Evolutionary conservation across 2,797 vertebrate species (phyloP).

Genomic region (Tarsius wallacei): DNA sequence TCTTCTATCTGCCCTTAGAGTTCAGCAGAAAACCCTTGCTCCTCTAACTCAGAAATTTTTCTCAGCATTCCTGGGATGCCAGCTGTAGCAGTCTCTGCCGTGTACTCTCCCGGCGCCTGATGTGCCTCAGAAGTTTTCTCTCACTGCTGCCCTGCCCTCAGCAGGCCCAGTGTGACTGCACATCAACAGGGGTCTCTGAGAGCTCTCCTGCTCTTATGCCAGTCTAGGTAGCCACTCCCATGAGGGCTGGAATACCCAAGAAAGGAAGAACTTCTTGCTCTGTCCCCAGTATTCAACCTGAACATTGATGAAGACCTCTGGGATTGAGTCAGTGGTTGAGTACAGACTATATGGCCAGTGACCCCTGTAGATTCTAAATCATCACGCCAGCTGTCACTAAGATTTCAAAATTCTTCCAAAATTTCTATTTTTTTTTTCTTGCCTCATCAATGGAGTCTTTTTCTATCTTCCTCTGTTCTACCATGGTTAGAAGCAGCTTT

Average conservation of each 20-base stretch:
- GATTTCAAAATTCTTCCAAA: background rate
- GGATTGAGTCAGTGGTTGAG: background rate
- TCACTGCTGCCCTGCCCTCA: background rate
- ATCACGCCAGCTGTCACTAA: background rate
- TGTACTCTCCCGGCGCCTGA: no score
- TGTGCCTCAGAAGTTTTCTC: background rate
- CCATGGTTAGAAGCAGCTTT: background rate
- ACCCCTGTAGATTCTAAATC: background rate
- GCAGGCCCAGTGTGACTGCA: background rate
- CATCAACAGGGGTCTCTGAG: background rate
- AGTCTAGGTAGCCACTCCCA: background rate
- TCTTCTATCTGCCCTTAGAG: background rate
- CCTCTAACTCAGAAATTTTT: background rate
- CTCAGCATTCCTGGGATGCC: background rate
- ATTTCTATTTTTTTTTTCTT: background rate
- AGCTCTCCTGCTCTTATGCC: background rate
- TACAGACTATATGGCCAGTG: background rate
- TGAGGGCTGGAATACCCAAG: background rate
- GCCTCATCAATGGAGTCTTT: background rate
- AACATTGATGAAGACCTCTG: background rate
- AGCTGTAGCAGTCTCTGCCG: background rate
- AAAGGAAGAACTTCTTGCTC: background rate
- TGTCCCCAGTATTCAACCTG: no score
- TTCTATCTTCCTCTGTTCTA: background rate
- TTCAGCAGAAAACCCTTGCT: rapidly evolving